phyloP scores from a whole-genome alignment of 2,888 invertebrate species.

The Caenorhabditis sp. region DNA sequence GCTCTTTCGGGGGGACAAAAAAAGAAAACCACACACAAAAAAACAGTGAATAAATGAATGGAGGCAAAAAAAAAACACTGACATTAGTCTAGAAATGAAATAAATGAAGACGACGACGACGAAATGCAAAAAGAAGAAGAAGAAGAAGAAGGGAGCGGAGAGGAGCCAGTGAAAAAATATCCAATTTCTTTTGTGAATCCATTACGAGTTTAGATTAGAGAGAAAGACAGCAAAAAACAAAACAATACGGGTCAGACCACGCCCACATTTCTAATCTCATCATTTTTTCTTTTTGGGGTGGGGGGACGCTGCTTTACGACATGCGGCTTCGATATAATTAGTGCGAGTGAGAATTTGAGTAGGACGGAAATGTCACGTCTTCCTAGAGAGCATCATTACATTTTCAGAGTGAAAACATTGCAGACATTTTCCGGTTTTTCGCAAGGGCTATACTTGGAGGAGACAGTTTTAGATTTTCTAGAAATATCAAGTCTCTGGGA shows the following conservation, averaged over 20 bases:
- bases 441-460: too few relatives aligned
- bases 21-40: not conserved
- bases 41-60: not conserved
- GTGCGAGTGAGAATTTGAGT: too few relatives aligned
- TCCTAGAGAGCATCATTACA: too few relatives aligned
- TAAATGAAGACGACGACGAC: not conserved
- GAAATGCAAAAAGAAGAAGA: not conserved
- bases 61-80: not conserved
- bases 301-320: too few relatives aligned
- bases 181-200: constrained; percentile 1
- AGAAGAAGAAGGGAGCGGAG: not conserved
- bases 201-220: not conserved
- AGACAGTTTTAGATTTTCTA: too few relatives aligned
- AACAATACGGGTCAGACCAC: not conserved
- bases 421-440: too few relatives aligned
- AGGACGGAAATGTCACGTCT: too few relatives aligned
- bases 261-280: too few relatives aligned
- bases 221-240: not conserved
- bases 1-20: not conserved
- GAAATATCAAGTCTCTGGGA: too few relatives aligned
- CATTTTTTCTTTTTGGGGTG: too few relatives aligned
- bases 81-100: constrained; percentile 1
- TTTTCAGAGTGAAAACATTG: too few relatives aligned
- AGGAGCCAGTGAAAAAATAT: not conserved
- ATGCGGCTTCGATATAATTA: too few relatives aligned